Evolutionary conservation across 30 jellyfish, hydroid and myxozoan genomes (phyloP).

Genomic region (Clytia hemisphaerica): DNA sequence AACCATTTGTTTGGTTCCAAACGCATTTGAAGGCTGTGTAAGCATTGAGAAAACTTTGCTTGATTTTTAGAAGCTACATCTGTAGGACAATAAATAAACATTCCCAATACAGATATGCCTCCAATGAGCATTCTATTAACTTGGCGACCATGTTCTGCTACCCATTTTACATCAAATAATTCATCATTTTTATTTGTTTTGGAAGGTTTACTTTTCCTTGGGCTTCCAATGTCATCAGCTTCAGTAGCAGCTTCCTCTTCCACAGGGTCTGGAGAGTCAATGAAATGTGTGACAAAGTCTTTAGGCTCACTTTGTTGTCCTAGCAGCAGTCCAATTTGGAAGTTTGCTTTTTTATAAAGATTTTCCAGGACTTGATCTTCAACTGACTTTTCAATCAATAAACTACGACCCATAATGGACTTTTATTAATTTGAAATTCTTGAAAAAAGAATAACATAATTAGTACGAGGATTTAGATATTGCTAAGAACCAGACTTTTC

Average conservation of each 20-base stretch:
- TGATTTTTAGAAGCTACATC: slow-evolving; percentile 50
- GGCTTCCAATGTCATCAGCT: not conserved
- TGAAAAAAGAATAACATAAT: too few relatives aligned
- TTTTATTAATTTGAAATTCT: too few relatives aligned
- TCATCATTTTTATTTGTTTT: slow-evolving; percentile 20
- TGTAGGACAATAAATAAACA: slow-evolving; percentile 55
- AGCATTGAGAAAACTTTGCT: slow-evolving; percentile 48
- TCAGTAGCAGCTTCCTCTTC: slow-evolving; percentile 34
- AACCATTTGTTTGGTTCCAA: slow-evolving; percentile 48
- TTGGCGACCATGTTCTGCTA: slow-evolving; percentile 91
- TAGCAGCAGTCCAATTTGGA: too few relatives aligned
- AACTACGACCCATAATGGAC: too few relatives aligned
- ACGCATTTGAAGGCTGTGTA: slow-evolving; percentile 40
- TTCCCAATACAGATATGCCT: slow-evolving; percentile 68
- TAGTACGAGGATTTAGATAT: too few relatives aligned
- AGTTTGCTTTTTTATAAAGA: too few relatives aligned
- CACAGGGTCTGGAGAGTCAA: slow-evolving; percentile 86
- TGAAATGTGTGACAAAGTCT: slow-evolving; percentile 70
- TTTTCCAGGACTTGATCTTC: too few relatives aligned
- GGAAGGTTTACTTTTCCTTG: slow-evolving; percentile 14
- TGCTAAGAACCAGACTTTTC: too few relatives aligned
- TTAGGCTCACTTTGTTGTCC: too few relatives aligned
- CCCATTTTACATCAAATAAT: slow-evolving; percentile 74
- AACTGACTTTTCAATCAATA: too few relatives aligned
- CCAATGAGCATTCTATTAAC: slow-evolving; percentile 92